phyloP scores from a whole-genome alignment of 2,888 invertebrate genomes.

The Cremastinae sp. region DNA sequence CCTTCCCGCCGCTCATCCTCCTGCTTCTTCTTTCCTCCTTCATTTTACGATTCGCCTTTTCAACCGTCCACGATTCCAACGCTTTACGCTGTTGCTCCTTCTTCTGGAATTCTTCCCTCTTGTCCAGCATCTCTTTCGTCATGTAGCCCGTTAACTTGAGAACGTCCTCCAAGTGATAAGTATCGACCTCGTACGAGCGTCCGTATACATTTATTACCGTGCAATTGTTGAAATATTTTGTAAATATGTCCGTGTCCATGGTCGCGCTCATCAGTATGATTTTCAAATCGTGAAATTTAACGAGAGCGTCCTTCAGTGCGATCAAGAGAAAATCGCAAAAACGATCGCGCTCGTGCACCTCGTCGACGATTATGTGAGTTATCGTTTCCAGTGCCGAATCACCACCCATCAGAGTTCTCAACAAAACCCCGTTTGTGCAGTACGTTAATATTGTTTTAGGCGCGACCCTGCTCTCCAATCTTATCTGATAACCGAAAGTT shows the following conservation, averaged over 20 bases:
- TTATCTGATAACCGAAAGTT: conserved; percentile 94
- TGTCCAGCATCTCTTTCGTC: conserved; percentile 81
- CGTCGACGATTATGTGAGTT: conserved; percentile 95
- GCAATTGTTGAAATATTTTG: conserved; percentile 91
- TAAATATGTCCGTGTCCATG: conserved; percentile 91
- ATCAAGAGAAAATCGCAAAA: conserved; percentile 96
- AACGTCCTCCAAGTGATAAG: conserved; percentile 91
- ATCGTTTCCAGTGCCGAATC: conserved; percentile 87
- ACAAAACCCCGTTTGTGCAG: conserved; percentile 94
- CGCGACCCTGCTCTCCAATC: conserved; percentile 92
- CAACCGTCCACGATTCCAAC: conserved; percentile 79
- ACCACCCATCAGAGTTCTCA: conserved; percentile 93
- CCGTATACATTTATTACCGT: conserved; percentile 90
- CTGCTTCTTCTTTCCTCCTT: too few relatives aligned
- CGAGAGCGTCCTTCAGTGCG: conserved; percentile 89
- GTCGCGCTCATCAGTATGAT: conserved; percentile 98
- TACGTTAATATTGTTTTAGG: conserved; percentile 92
- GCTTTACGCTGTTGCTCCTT: conserved; percentile 77
- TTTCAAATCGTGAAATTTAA: conserved; percentile 87
- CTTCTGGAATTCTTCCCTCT: conserved; percentile 75
- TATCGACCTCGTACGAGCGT: conserved; percentile 87
- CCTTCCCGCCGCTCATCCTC: conserved; percentile 56
- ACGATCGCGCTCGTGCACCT: conserved; percentile 97
- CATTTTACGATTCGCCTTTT: conserved; percentile 66
- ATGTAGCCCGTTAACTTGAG: conserved; percentile 84